These are phyloP conservation scores for Suillia variegata DNA, from an alignment of 2,888 invertebrate species.

Conservation along the genomic window DNA sequence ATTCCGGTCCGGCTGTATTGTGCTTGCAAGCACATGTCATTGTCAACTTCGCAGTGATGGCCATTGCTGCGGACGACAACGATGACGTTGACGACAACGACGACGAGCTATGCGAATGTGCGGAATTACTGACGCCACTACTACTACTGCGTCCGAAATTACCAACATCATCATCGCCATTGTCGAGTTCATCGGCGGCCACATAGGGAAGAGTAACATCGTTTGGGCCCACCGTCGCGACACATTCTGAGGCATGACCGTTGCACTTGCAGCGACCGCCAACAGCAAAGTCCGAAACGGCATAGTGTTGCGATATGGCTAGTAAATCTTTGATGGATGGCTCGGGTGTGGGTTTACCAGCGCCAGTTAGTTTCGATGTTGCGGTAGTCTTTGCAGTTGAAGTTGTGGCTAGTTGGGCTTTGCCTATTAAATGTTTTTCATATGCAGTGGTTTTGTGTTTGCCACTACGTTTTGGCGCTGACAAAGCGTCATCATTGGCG, in stretches of 20 bases:
- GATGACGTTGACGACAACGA: not conserved
- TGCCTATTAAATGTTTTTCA: constrained; percentile 47
- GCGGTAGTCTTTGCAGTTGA: constrained; percentile 42
- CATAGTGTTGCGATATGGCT: constrained; percentile 77
- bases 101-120: too few relatives aligned
- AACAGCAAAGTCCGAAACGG: constrained; percentile 95
- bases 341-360: constrained; percentile 43
- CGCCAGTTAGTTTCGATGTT: constrained; percentile 55
- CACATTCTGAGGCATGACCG: constrained; percentile 94
- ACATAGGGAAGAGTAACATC: constrained; percentile 18
- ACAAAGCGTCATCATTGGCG: constrained; percentile 44
- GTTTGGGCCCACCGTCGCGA: constrained; percentile 59
- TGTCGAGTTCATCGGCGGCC: constrained; percentile 60
- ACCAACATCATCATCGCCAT: constrained; percentile 60
- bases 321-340: constrained; percentile 50
- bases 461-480: constrained; percentile 34
- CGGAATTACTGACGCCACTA: not conserved
- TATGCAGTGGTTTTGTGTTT: constrained; percentile 42
- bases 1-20: constrained; percentile 98
- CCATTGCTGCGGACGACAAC: constrained; percentile 13
- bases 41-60: constrained; percentile 58
- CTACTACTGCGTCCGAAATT: constrained; percentile 35
- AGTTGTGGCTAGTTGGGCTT: constrained; percentile 27
- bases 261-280: constrained; percentile 99
- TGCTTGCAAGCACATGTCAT: constrained; percentile 96